Conservation (phyloP, 2,113 vertebrate genomes). For the Rattus norvegicus region DNA sequence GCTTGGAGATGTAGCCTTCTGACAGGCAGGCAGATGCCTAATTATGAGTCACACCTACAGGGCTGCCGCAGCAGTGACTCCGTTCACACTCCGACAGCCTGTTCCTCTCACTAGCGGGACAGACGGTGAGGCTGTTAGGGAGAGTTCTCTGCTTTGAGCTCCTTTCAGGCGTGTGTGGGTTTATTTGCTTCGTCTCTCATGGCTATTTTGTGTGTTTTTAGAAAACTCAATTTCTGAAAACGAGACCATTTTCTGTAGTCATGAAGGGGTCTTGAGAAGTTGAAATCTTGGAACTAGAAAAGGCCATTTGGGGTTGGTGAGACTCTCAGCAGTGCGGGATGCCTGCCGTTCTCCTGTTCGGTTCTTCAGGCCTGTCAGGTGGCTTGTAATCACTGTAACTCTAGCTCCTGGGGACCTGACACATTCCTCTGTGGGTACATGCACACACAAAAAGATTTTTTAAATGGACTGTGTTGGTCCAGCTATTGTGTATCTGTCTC, state of each 20-base stretch:
- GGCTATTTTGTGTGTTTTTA: neutral
- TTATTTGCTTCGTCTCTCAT: neutral
- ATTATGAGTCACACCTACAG: conserved; percentile 40
- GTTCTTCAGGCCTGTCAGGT: neutral
- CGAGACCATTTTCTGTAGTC: neutral
- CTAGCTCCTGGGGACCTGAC: neutral
- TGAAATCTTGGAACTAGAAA: neutral
- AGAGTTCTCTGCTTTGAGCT: neutral
- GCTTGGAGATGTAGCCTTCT: conserved; percentile 26
- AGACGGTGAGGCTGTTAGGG: neutral
- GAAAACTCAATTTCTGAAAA: neutral
- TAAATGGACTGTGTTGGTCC: neutral
- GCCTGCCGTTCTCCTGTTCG: neutral
- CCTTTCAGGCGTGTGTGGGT: neutral
- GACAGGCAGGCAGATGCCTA: neutral
- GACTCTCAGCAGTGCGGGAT: neutral
- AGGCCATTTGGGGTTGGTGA: neutral
- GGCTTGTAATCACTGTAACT: neutral
- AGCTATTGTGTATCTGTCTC: neutral
- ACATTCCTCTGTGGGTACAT: neutral
- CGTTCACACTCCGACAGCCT: neutral
- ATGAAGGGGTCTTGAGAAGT: neutral
- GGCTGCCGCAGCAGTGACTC: neutral
- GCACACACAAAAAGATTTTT: neutral
- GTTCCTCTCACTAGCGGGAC: neutral